Evolutionary conservation across 2,888 invertebrate species (phyloP).

Genomic region (Nomada lathburiana): DNA sequence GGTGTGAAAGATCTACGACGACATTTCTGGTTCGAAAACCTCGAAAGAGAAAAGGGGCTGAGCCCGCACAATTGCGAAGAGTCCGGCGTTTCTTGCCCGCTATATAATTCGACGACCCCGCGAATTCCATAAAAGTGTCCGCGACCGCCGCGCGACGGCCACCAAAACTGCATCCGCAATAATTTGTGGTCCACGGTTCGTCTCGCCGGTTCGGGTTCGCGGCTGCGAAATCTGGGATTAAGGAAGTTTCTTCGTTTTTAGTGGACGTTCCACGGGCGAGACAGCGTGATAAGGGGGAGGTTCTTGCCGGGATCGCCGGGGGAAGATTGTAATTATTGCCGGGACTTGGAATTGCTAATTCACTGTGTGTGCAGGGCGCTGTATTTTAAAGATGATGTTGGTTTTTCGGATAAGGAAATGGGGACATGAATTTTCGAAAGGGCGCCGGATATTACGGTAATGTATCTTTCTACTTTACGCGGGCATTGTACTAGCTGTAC

Average conservation of each 20-base stretch:
- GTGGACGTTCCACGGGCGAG: neutral
- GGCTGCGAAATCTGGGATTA: too few relatives aligned
- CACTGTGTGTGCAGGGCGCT: neutral
- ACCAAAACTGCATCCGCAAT: neutral
- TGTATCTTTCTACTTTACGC: too few relatives aligned
- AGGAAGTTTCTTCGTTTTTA: neutral
- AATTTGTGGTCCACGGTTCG: neutral
- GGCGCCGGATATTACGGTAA: too few relatives aligned
- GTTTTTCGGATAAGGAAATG: too few relatives aligned
- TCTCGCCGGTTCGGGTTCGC: neutral
- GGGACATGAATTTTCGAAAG: too few relatives aligned
- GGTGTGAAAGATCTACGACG: conserved; percentile 47
- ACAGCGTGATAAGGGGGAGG: neutral
- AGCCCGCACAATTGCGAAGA: conserved; percentile 40
- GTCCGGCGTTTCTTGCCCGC: conserved; percentile 40
- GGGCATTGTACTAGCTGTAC: too few relatives aligned
- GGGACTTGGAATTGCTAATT: neutral
- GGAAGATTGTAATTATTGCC: neutral
- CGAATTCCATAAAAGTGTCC: neutral
- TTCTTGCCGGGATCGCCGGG: neutral
- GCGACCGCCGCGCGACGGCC: neutral
- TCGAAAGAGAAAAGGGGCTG: conserved; percentile 41
- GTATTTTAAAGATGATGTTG: neutral
- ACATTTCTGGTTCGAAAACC: conserved; percentile 15
- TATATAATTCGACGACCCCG: neutral